Percentiles rank a stretch among this genome's conserved stretches.
phyloP scores from a whole-genome alignment of 1,140 invertebrate species.

The Psix sp. region DNA sequence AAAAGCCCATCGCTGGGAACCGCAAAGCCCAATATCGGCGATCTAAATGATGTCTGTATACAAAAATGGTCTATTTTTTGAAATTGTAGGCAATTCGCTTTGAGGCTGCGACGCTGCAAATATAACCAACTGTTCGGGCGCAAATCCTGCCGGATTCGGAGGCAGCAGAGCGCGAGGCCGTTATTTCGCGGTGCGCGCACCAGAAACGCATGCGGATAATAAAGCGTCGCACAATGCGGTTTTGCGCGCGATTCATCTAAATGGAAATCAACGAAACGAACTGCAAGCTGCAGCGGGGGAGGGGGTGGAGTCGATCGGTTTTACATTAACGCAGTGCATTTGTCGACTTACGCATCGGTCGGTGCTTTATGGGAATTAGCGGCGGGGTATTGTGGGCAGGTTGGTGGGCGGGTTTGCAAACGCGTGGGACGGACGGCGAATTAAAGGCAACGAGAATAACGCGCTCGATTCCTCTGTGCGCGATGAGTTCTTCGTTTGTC shows the following conservation, averaged over 20 bases:
- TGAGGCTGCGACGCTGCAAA: constrained; percentile 1
- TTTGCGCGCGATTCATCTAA: constrained; percentile 7
- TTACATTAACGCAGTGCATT: constrained; percentile 64
- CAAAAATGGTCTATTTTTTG: too few species aligned
- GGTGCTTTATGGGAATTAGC: constrained; percentile 75
- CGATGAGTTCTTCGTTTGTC: constrained; percentile 69
- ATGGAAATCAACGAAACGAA: constrained; percentile 9
- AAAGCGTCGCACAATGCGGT: constrained; percentile 27
- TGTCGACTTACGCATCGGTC: constrained; percentile 74
- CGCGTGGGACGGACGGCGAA: constrained; percentile 63
- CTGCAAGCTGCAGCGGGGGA: constrained; percentile 1
- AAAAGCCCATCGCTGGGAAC: too few species aligned
- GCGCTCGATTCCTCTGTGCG: constrained; percentile 63
- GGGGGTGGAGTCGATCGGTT: constrained; percentile 40
- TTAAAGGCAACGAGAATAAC: constrained; percentile 50
- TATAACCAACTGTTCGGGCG: constrained; percentile 22
- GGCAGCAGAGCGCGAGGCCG: constrained; percentile 62
- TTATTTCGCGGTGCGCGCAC: constrained; percentile 63
- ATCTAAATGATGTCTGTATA: too few species aligned
- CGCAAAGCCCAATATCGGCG: too few species aligned
- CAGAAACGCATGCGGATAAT: constrained; percentile 45
- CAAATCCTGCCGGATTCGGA: constrained; percentile 48
- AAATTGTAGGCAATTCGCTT: neutral
- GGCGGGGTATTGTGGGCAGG: constrained; percentile 74
- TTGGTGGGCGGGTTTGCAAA: constrained; percentile 69